Conservation (phyloP, 2,888 invertebrate genomes). For the Mayetiola destructor region DNA sequence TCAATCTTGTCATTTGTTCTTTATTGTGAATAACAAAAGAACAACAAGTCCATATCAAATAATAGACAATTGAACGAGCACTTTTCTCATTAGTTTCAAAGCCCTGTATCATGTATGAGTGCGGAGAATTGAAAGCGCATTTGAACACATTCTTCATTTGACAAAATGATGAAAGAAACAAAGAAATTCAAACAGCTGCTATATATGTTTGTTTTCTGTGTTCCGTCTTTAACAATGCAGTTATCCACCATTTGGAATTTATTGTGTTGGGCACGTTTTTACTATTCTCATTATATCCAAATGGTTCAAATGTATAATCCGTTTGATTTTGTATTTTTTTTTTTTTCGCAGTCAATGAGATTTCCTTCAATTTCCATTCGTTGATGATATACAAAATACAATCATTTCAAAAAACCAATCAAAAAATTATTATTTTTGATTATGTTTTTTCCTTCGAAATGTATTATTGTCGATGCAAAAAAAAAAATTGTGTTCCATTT, state of each 20-base stretch:
- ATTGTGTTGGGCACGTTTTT: neutral
- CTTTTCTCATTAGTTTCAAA: slow-evolving; percentile 2
- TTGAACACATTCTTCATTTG: neutral
- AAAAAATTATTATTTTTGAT: too few relatives aligned
- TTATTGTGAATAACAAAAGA: neutral
- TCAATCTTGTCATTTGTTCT: neutral
- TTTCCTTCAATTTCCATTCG: too few relatives aligned
- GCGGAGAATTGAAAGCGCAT: neutral
- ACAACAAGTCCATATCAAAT: neutral
- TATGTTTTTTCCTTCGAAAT: too few relatives aligned
- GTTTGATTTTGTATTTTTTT: too few relatives aligned
- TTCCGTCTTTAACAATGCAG: too few relatives aligned
- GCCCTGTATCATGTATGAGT: neutral
- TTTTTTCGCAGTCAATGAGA: too few relatives aligned
- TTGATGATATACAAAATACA: too few relatives aligned
- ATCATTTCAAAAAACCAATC: too few relatives aligned
- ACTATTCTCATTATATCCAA: too few relatives aligned
- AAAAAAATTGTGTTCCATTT: too few relatives aligned
- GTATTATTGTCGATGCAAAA: too few relatives aligned
- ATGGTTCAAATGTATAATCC: too few relatives aligned
- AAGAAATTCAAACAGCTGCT: neutral
- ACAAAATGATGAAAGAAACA: neutral
- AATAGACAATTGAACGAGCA: neutral
- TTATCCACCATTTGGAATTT: slow-evolving; percentile 1
- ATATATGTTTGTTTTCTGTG: neutral